Evolutionary conservation across 1,140 invertebrate genomes (phyloP).

Genomic region (Cylas formicarius): DNA sequence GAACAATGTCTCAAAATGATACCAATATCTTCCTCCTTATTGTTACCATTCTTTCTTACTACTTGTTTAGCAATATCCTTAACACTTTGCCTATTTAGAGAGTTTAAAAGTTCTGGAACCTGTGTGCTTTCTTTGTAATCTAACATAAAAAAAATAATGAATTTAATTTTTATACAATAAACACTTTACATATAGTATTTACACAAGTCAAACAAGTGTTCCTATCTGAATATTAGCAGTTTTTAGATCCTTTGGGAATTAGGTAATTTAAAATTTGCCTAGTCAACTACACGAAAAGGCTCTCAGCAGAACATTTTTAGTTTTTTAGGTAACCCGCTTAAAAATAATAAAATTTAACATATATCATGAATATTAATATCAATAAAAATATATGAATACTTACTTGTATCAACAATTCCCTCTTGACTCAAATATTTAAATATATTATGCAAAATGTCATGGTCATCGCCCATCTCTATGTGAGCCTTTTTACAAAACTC

Average conservation of each 20-base stretch:
- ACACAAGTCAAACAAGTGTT: background rate
- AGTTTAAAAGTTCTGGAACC: conserved; percentile 2
- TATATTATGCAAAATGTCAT: conserved; percentile 11
- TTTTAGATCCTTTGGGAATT: too few species aligned
- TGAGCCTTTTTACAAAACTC: conserved; percentile 16
- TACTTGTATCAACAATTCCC: conserved; percentile 14
- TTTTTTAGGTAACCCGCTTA: background rate
- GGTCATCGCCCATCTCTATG: conserved; percentile 4
- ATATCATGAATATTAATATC: background rate
- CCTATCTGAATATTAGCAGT: background rate
- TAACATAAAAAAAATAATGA: background rate
- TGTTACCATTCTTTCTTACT: conserved; percentile 1
- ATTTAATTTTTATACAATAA: background rate
- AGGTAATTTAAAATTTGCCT: background rate
- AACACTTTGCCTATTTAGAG: background rate
- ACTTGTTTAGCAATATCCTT: conserved; percentile 3
- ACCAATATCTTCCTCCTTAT: conserved; percentile 6
- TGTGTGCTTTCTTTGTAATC: conserved; percentile 1
- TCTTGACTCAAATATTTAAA: conserved; percentile 13
- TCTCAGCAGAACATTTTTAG: background rate
- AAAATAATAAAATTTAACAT: conserved; percentile 1
- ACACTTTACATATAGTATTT: background rate
- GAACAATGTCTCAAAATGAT: conserved; percentile 1
- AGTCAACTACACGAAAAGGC: background rate
- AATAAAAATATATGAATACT: conserved; percentile 1